These are phyloP conservation scores for Nymphicus hollandicus DNA, from an alignment of 2,113 vertebrate genomes.

Conservation along the genomic window DNA sequence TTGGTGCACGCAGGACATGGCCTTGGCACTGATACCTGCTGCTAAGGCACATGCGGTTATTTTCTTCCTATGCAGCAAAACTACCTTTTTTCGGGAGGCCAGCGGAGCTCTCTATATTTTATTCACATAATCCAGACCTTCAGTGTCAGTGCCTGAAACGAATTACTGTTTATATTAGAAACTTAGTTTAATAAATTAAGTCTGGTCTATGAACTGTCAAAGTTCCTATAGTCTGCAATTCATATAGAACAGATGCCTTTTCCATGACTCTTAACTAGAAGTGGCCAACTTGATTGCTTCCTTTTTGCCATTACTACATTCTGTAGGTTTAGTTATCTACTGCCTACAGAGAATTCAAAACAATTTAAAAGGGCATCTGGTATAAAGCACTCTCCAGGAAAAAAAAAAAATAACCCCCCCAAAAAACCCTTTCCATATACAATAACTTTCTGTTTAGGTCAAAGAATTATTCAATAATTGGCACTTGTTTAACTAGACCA, in stretches of 20 bases:
- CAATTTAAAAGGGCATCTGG: conserved; percentile 93
- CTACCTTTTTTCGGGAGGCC: conserved; percentile 59
- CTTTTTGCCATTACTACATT: conserved; percentile 81
- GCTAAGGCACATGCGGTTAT: conserved; percentile 20
- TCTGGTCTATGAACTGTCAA: conserved; percentile 90
- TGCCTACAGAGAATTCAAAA: conserved; percentile 87
- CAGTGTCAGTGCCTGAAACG: conserved; percentile 92
- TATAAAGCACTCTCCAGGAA: conserved; percentile 73
- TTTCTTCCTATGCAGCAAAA: conserved; percentile 49
- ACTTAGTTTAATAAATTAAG: conserved; percentile 99
- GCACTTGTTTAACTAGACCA: conserved; percentile 85
- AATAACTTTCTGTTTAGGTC: conserved; percentile 85
- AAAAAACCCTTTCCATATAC: conserved; percentile 70
- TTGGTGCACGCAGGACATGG: background rate
- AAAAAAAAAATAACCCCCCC: background rate
- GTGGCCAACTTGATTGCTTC: conserved; percentile 89
- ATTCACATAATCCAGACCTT: conserved; percentile 97
- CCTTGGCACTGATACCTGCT: background rate
- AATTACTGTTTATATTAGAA: conserved; percentile 99
- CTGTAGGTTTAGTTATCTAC: conserved; percentile 83
- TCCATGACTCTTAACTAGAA: conserved; percentile 75
- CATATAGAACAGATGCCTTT: conserved; percentile 92
- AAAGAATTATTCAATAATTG: conserved; percentile 90
- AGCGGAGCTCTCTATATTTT: conserved; percentile 60
- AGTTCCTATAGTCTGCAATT: conserved; percentile 80